Evolutionary conservation across 2,888 invertebrate species (phyloP).

Genomic region (Ernsta delagoae): DNA sequence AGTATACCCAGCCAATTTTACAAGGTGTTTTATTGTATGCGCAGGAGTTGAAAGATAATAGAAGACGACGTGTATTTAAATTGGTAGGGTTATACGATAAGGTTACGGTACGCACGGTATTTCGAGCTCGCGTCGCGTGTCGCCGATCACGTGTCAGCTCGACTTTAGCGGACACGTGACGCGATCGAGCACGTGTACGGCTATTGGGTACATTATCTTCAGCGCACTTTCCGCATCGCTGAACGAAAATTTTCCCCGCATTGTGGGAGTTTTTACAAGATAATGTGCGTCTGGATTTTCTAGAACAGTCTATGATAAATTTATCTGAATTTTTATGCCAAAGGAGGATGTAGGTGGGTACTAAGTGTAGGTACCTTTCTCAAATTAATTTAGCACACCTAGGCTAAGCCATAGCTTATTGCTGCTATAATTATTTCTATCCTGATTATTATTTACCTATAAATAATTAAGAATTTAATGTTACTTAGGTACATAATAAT

Average conservation of each 20-base stretch:
- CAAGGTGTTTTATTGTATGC: too few relatives aligned
- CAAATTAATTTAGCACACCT: too few relatives aligned
- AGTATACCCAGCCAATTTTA: too few relatives aligned
- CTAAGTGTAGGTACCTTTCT: background rate
- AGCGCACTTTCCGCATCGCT: background rate
- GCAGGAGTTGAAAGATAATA: too few relatives aligned
- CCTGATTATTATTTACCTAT: too few relatives aligned
- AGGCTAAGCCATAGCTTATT: too few relatives aligned
- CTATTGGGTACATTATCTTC: background rate
- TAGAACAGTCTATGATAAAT: background rate
- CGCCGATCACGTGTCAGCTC: background rate
- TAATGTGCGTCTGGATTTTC: background rate
- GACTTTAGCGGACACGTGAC: background rate
- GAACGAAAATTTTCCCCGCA: background rate
- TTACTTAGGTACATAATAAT: too few relatives aligned
- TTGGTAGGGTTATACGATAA: background rate
- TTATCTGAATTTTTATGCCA: background rate
- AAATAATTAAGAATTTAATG: too few relatives aligned
- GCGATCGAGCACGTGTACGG: background rate
- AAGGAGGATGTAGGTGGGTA: too few relatives aligned
- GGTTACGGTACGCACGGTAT: background rate
- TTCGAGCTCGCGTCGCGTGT: constrained; percentile 2
- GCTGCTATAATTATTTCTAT: too few relatives aligned
- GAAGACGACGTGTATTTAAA: background rate
- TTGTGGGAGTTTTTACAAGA: background rate